Evolutionary conservation across 2,797 vertebrate genomes (phyloP), one percentile per base, ranked within the genome.

Genomic region (Pangasius larnaudii): DNA sequence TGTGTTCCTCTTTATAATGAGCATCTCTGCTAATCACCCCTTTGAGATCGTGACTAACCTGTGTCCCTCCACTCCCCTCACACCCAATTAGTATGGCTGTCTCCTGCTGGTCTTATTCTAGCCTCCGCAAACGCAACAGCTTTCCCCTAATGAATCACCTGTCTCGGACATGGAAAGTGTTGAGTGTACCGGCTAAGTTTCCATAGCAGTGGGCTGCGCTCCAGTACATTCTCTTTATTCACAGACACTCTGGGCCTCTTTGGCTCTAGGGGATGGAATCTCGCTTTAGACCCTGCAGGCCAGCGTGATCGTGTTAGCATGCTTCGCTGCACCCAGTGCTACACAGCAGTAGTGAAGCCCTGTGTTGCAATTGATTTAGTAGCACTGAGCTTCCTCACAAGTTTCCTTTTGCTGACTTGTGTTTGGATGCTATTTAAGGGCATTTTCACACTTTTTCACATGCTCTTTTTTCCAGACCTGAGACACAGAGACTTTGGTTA

Each of bases 1-100:
- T 90, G 90, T 86, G 80, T 14, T 91, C 91, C 19, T 87, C 88
- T 91, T 84, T 19, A 79, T 69, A 84, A 69, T 8, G 10, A 59
- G 14, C 36, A 30, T 59, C 58, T 85, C 36, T 42, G 36, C 33
- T 80, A 77, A 71, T 56, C 58, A 5, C 75, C 33, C 67, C 53
- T 77, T 39, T 30, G 30, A 87, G 80, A 87, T 42, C 69, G 13
- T 72, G 39, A 88, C 75, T 87, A 85, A 86, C 74, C 27, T 14
- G 33, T 51, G 71, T 59, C 39, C 42, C 33, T 59, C 24, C 5
- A 24, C 16, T 84, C 39, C 9, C 74, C 74, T 86, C 69, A 88
- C 83, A 86, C 78, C 74, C 46, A 59, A 27, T 89, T 78, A 59
- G 77, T 85, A 61, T 30, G 69, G 69, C 82, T 92, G 82, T 83